A percentile compares a stretch with the other conserved stretches of the same genome.
Evolutionary conservation across 2,113 vertebrate genomes (phyloP).

Genomic region (Lophius piscatorius): DNA sequence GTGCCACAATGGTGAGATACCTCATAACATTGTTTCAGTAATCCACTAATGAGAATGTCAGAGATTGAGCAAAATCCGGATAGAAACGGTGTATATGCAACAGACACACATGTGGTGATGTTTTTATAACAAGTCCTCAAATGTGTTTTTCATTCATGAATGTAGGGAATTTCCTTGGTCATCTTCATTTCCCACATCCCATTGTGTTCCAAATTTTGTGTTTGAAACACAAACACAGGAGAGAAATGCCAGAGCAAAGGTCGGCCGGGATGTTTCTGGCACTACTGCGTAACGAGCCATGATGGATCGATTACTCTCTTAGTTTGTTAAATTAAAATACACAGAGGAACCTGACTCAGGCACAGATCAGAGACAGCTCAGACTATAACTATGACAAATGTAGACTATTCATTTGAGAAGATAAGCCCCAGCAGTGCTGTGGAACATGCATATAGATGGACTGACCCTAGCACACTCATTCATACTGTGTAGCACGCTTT

Average conservation of each 20-base stretch:
- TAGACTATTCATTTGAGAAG: slow-evolving; percentile 27
- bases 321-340: slow-evolving; percentile 54
- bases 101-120: slow-evolving; percentile 16
- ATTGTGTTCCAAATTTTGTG: slow-evolving; percentile 58
- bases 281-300: slow-evolving; percentile 56
- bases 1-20: slow-evolving; percentile 86
- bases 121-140: slow-evolving; percentile 49
- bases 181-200: slow-evolving; percentile 58
- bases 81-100: slow-evolving; percentile 3
- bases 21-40: not conserved
- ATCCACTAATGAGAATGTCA: slow-evolving; percentile 7
- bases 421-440: slow-evolving; percentile 48
- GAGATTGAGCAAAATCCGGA: slow-evolving; percentile 1
- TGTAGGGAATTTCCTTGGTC: slow-evolving; percentile 72
- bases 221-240: slow-evolving; percentile 40
- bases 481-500: slow-evolving; percentile 1
- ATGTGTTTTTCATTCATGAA: slow-evolving; percentile 60
- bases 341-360: slow-evolving; percentile 68
- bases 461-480: slow-evolving; percentile 25
- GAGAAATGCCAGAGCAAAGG: slow-evolving; percentile 22
- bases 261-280: slow-evolving; percentile 50
- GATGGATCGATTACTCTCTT: slow-evolving; percentile 65
- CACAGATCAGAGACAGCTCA: slow-evolving; percentile 43
- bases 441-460: slow-evolving; percentile 36
- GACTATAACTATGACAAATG: slow-evolving; percentile 41